Conservation (phyloP, 2,888 invertebrate species). For the Nipponacmea schrenckii region DNA sequence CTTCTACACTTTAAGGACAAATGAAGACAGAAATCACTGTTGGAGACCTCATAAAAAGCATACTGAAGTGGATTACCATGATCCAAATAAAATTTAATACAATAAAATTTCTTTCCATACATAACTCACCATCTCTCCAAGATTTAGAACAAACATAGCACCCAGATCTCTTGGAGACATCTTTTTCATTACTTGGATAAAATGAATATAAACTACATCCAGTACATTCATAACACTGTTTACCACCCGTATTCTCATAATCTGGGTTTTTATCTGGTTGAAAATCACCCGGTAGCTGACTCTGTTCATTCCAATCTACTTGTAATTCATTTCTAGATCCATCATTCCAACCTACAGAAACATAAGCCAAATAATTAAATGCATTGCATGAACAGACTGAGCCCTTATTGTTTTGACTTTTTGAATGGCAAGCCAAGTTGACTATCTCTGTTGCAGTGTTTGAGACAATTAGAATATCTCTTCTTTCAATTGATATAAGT, state of each 20-base stretch:
- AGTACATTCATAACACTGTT: slow-evolving; percentile 40
- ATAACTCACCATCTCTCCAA: slow-evolving; percentile 38
- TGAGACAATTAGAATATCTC: no score
- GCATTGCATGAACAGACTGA: not conserved
- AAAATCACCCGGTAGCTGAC: slow-evolving; percentile 39
- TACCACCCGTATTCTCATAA: slow-evolving; percentile 37
- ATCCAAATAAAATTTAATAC: no score
- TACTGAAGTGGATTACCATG: no score
- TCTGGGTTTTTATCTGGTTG: slow-evolving; percentile 36
- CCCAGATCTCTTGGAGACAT: slow-evolving; percentile 29
- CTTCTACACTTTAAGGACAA: no score
- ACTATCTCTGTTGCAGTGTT: no score
- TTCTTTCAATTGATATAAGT: no score
- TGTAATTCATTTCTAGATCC: slow-evolving; percentile 40
- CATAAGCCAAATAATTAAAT: not conserved
- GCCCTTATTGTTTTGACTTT: no score
- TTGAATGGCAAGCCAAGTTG: no score
- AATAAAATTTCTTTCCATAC: no score
- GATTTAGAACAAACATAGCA: slow-evolving; percentile 47
- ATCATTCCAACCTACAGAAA: slow-evolving; percentile 46
- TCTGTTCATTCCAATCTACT: slow-evolving; percentile 43
- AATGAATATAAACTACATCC: slow-evolving; percentile 42
- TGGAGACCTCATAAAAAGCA: not conserved
- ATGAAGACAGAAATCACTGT: no score
- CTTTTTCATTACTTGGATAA: slow-evolving; percentile 30